phyloP scores from a whole-genome alignment of 2,113 vertebrate species.

The Empidonax alnorum region DNA sequence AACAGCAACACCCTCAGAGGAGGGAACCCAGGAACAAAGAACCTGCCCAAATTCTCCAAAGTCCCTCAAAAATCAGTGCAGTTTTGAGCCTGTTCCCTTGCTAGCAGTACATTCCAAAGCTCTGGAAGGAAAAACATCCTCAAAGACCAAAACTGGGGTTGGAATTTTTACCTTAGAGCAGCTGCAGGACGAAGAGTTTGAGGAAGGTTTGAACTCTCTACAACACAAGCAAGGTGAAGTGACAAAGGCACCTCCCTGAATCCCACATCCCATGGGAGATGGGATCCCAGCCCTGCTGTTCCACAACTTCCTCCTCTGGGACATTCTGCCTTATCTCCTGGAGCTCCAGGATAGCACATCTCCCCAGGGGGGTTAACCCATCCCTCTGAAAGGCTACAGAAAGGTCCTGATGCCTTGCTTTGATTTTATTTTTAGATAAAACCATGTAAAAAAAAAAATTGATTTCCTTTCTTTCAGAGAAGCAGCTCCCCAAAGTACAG shows the following conservation, averaged over 20 bases:
- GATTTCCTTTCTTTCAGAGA: conserved; percentile 20
- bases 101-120: background rate
- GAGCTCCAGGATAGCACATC: background rate
- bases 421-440: conserved; percentile 30
- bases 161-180: background rate
- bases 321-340: background rate
- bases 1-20: background rate
- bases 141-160: background rate
- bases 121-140: background rate
- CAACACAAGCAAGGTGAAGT: background rate
- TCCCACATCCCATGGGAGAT: background rate
- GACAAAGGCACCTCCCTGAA: background rate
- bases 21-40: background rate
- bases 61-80: background rate
- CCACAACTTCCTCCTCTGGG: background rate
- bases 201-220: background rate
- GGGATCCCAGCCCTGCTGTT: background rate
- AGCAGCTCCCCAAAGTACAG: background rate
- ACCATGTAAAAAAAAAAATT: background rate
- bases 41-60: background rate
- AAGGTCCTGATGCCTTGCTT: background rate
- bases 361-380: background rate
- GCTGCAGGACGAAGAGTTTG: background rate
- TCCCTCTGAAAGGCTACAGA: background rate
- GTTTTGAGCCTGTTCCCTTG: background rate